Evolutionary conservation across 1,140 invertebrate species (phyloP).

Genomic region (Drosophila kepulauana): DNA sequence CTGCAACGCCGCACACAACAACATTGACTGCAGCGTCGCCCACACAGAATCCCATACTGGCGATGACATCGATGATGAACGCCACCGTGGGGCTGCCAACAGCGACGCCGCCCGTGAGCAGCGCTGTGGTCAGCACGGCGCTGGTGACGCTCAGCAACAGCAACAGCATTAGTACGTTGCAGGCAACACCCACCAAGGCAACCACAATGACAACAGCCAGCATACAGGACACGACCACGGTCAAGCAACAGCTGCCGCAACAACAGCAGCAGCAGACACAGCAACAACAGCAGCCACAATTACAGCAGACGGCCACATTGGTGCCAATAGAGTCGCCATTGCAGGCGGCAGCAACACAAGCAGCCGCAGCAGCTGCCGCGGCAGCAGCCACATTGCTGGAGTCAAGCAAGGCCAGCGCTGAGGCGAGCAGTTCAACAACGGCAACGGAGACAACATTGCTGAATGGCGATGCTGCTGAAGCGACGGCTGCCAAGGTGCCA

Average conservation of each 20-base stretch:
- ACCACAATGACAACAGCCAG: conserved; percentile 16
- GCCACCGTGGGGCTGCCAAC: conserved; percentile 67
- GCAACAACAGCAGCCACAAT: conserved; percentile 19
- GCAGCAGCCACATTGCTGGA: conserved; percentile 35
- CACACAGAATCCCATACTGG: conserved; percentile 80
- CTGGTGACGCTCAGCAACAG: conserved; percentile 59
- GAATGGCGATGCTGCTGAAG: conserved; percentile 53
- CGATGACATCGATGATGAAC: conserved; percentile 83
- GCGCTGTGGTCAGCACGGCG: conserved; percentile 34
- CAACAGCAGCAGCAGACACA: conserved; percentile 16
- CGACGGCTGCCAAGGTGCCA: conserved; percentile 30
- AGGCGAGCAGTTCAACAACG: conserved; percentile 57
- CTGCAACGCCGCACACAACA: conserved; percentile 42
- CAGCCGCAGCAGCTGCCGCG: conserved; percentile 23
- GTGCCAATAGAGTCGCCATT: conserved; percentile 81
- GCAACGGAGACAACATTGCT: conserved; percentile 34
- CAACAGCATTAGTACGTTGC: conserved; percentile 39
- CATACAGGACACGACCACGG: conserved; percentile 28
- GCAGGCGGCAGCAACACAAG: conserved; percentile 25
- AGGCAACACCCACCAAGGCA: conserved; percentile 62
- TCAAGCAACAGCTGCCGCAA: conserved; percentile 25
- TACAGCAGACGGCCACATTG: conserved; percentile 79
- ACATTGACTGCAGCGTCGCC: conserved; percentile 58
- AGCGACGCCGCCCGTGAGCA: conserved; percentile 49
- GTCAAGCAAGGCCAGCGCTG: conserved; percentile 31